Evolutionary conservation across 2,113 vertebrate species (phyloP).

Genomic region (Sterrhoptilus dennistouni): DNA sequence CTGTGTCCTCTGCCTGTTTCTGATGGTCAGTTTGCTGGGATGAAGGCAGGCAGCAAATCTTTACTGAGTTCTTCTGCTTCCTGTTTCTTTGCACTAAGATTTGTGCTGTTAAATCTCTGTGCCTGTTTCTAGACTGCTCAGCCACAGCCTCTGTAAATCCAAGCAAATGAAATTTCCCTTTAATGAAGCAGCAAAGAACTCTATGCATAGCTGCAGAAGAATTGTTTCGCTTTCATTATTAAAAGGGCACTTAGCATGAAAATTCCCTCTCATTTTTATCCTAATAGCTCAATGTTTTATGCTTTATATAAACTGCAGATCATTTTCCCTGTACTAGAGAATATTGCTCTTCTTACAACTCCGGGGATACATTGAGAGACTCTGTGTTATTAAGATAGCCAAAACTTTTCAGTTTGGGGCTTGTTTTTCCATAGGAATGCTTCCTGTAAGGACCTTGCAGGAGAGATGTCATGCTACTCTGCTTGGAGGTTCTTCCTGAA

Average conservation of each 20-base stretch:
- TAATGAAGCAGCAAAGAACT: not conserved
- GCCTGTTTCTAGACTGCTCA: not conserved
- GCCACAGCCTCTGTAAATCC: not conserved
- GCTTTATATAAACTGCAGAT: not conserved
- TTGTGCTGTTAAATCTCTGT: not conserved
- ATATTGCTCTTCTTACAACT: not conserved
- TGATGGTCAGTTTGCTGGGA: not conserved
- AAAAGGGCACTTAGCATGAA: conserved; percentile 26
- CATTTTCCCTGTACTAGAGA: not conserved
- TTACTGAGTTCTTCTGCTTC: not conserved
- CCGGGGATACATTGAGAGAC: not conserved
- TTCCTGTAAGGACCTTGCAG: not conserved
- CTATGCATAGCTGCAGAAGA: not conserved
- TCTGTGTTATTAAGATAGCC: not conserved
- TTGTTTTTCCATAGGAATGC: not conserved
- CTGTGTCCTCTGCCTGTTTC: not conserved
- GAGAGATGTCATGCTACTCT: not conserved
- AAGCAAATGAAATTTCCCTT: conserved; percentile 1
- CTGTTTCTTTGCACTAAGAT: not conserved
- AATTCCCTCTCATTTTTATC: not conserved
- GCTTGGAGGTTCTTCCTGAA: not conserved
- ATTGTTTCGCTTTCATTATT: conserved; percentile 22
- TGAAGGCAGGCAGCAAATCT: not conserved
- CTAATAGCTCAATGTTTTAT: not conserved
- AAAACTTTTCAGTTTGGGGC: not conserved